A percentile compares a stretch with the other conserved stretches of the same genome.
Evolutionary conservation across 2,797 vertebrate species (phyloP).

Genomic region (Schizothorax lantsangensis): DNA sequence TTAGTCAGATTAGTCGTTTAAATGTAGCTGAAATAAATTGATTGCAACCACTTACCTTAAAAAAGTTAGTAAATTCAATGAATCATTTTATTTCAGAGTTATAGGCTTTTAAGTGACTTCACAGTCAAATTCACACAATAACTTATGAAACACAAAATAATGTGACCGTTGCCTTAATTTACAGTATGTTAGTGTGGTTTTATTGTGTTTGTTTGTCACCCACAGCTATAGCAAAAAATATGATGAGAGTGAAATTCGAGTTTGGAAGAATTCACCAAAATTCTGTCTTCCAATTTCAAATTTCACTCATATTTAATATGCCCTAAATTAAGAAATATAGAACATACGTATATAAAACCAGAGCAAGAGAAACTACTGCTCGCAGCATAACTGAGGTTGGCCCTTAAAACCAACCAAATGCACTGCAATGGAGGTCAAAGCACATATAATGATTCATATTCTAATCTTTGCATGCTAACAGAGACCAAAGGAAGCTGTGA

Average conservation of each 20-base stretch:
- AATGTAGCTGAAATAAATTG: too few species aligned
- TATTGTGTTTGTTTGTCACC: neutral
- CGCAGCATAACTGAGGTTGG: neutral
- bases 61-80: too few species aligned
- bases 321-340: neutral
- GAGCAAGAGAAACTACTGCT: neutral
- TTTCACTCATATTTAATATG: neutral
- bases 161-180: neutral
- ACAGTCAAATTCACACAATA: neutral
- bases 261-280: neutral
- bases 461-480: constrained; percentile 21
- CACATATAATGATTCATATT: neutral
- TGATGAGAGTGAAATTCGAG: neutral
- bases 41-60: too few species aligned
- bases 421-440: neutral
- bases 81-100: too few species aligned
- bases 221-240: neutral
- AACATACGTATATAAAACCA: neutral
- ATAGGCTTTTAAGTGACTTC: neutral
- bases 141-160: neutral
- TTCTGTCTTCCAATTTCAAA: too few species aligned
- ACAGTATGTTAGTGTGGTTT: neutral
- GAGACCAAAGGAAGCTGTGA: constrained; percentile 5
- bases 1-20: too few species aligned
- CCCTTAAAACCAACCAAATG: neutral